These are phyloP conservation scores for Petrocephalus zakoni DNA, from an alignment of 2,113 vertebrate species.

Conservation along the genomic window DNA sequence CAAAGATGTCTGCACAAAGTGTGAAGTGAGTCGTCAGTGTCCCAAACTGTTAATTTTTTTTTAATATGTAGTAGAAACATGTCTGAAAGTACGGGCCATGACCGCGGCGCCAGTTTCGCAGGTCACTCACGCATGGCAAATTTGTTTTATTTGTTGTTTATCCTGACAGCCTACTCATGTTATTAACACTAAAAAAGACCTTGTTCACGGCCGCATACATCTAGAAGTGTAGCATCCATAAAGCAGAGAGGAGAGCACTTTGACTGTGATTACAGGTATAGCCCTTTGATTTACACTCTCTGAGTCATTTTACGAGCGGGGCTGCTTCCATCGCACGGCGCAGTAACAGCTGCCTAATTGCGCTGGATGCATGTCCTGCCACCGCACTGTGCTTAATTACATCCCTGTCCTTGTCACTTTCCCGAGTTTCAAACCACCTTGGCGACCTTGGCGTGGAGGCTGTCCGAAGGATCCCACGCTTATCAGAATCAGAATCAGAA, in stretches of 20 bases:
- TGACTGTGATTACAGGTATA: conserved; percentile 27
- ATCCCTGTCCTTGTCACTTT: conserved; percentile 57
- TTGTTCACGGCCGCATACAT: not conserved
- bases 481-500: no score
- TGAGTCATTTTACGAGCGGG: conserved; percentile 54
- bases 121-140: not conserved
- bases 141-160: not conserved
- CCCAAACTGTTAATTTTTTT: not conserved
- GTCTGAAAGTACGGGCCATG: not conserved
- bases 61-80: not conserved
- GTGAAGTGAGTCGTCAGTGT: not conserved
- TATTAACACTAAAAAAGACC: not conserved
- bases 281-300: conserved; percentile 46
- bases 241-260: not conserved
- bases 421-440: conserved; percentile 51
- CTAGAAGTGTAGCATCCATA: not conserved
- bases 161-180: not conserved
- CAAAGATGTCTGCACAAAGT: not conserved
- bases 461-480: not conserved
- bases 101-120: not conserved
- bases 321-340: conserved; percentile 49
- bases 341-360: conserved; percentile 60
- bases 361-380: conserved; percentile 56
- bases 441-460: conserved; percentile 56
- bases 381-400: conserved; percentile 52